phyloP scores from a whole-genome alignment of 2,113 vertebrate species.

The Daphoenositta chrysoptera region DNA sequence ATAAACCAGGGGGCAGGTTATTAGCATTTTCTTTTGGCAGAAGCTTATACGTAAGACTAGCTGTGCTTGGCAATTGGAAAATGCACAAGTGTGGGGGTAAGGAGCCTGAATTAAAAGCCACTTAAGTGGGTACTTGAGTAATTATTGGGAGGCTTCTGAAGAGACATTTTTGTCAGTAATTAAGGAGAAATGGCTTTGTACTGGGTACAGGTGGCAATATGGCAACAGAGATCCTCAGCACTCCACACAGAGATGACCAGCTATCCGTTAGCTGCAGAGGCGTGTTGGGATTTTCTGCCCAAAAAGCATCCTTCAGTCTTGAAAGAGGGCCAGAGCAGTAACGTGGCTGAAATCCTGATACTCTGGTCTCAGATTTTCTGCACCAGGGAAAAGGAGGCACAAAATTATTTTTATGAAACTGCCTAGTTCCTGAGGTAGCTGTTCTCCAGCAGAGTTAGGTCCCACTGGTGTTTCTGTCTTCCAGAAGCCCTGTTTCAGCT shows the following conservation, averaged over 20 bases:
- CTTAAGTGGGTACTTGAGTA: conserved; percentile 48
- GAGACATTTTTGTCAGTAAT: conserved; percentile 47
- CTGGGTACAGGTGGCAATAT: conserved; percentile 4
- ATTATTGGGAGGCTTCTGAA: conserved; percentile 43
- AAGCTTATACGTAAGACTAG: neutral
- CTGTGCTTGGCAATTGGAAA: neutral
- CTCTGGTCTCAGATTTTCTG: neutral
- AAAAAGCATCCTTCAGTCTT: neutral
- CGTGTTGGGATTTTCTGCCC: neutral
- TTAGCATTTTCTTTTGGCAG: neutral
- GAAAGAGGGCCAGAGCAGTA: neutral
- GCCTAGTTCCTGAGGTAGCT: neutral
- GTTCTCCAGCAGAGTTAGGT: neutral
- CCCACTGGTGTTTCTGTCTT: neutral
- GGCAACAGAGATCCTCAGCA: neutral
- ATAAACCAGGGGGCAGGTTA: neutral
- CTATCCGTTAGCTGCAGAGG: neutral
- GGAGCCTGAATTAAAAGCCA: conserved; percentile 52
- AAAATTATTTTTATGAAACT: neutral
- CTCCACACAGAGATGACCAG: neutral
- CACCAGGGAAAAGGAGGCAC: neutral
- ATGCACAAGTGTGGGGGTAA: neutral
- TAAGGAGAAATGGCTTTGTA: conserved; percentile 25
- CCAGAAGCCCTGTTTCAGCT: neutral
- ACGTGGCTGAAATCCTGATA: neutral